Percentiles rank a stretch among this genome's conserved stretches.
phyloP scores from a whole-genome alignment of 1,140 invertebrate species.

The Lasioglossum albipes region DNA sequence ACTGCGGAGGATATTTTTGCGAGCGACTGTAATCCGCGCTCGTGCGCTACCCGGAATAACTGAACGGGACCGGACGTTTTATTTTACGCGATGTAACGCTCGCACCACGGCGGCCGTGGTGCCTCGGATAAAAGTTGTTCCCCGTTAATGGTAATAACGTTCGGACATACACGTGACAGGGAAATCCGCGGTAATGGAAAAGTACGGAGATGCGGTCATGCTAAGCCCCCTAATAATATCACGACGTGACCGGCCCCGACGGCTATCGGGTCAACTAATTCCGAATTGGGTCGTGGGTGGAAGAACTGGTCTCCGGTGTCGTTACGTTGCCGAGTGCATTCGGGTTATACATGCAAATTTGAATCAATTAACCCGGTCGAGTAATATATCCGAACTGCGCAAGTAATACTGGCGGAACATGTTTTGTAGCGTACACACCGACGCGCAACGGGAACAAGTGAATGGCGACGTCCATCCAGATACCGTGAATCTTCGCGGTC shows the following conservation, averaged over 20 bases:
- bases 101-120: not conserved
- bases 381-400: not conserved
- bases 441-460: no score
- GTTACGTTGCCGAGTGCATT: not conserved
- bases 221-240: slow-evolving; percentile 29
- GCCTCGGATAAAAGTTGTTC: slow-evolving; percentile 20
- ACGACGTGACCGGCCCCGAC: not conserved
- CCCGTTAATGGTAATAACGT: slow-evolving; percentile 25
- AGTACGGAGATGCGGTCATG: not conserved
- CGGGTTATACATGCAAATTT: slow-evolving; percentile 32
- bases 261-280: not conserved
- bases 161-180: not conserved
- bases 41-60: not conserved
- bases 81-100: not conserved
- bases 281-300: not conserved
- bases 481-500: not conserved
- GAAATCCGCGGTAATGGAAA: slow-evolving; percentile 35
- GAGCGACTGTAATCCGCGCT: not conserved
- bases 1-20: not conserved
- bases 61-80: not conserved
- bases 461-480: not conserved
- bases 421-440: not conserved
- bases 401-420: not conserved
- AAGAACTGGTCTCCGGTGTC: slow-evolving; percentile 1
- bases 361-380: slow-evolving; percentile 26